Evolutionary conservation across 2,113 vertebrate genomes (phyloP).

Genomic region (Oceanodroma tethys): DNA sequence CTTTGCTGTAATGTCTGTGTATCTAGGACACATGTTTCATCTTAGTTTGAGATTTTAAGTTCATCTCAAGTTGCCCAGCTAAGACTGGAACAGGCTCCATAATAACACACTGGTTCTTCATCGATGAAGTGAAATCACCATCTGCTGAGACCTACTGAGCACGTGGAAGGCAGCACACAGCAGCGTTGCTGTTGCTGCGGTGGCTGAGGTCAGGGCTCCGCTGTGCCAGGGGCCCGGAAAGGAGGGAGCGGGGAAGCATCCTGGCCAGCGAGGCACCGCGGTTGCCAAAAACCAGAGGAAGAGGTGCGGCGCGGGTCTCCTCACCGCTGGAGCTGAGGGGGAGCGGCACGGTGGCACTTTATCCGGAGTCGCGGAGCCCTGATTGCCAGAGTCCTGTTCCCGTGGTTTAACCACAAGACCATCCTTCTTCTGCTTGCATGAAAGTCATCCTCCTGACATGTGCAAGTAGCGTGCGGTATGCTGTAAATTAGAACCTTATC

Average conservation of each 20-base stretch:
- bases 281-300: background rate
- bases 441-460: background rate
- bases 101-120: background rate
- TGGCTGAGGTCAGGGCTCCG: background rate
- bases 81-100: fast-evolving
- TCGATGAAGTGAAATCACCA: fast-evolving
- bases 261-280: fast-evolving
- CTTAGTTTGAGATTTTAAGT: background rate
- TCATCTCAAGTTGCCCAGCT: background rate
- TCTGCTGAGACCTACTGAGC: background rate
- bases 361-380: fast-evolving
- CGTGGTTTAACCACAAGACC: background rate
- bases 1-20: background rate
- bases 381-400: background rate
- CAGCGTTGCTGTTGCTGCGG: background rate
- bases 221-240: background rate
- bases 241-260: background rate
- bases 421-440: background rate
- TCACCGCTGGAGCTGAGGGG: background rate
- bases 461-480: background rate
- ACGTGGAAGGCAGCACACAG: background rate
- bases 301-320: fast-evolving
- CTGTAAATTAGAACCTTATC: background rate
- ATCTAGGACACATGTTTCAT: background rate
- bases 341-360: fast-evolving